Evolutionary conservation across 2,797 vertebrate species (phyloP).

Genomic region (Chelmon rostratus): DNA sequence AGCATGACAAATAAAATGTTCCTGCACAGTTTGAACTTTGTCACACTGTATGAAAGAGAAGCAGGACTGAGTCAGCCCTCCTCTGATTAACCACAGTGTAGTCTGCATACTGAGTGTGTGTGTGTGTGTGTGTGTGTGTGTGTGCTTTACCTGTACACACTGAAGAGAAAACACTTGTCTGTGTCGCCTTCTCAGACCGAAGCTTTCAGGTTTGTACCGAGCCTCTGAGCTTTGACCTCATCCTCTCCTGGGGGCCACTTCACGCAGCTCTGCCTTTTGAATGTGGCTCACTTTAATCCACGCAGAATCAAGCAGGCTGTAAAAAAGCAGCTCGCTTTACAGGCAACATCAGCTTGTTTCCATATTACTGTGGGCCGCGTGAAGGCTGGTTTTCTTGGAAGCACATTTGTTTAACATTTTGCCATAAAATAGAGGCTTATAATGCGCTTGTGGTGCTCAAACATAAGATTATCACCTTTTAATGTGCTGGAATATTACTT

Average conservation of each 20-base stretch:
- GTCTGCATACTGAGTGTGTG: not conserved
- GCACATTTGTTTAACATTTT: not conserved
- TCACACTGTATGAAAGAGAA: not conserved
- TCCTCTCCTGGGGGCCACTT: conserved; percentile 14
- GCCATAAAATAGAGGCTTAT: not conserved
- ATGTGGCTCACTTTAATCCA: conserved; percentile 7
- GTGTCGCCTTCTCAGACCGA: not conserved
- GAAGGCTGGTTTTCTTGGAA: not conserved
- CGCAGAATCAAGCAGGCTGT: conserved; percentile 23
- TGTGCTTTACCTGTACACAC: not conserved
- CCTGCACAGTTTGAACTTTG: not conserved
- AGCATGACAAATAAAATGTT: not conserved
- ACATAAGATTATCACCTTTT: not conserved
- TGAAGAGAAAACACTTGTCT: not conserved
- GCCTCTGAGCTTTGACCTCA: conserved; percentile 45
- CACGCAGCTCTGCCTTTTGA: conserved; percentile 27
- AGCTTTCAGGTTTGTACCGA: not conserved
- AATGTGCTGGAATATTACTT: not conserved
- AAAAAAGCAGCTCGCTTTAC: conserved; percentile 21
- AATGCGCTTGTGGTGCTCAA: not conserved
- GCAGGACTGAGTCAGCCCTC: not conserved
- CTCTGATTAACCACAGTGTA: too few relatives aligned
- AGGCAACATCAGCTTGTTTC: conserved; percentile 18
- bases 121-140: not conserved
- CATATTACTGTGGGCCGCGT: not conserved